phyloP scores from a whole-genome alignment of 2,888 invertebrate species.

The Troilus luridus region DNA sequence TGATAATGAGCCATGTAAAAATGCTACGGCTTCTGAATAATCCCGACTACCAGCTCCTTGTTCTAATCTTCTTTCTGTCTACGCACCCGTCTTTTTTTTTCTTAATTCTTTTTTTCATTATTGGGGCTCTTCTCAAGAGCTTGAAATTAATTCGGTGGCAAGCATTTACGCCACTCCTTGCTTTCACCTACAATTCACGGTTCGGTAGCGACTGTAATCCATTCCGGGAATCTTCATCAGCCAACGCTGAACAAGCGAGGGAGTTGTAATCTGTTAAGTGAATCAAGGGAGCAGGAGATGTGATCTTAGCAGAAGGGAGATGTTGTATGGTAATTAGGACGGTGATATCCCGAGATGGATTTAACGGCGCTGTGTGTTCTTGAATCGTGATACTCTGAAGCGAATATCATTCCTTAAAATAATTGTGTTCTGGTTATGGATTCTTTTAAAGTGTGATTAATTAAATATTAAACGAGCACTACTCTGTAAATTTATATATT shows the following conservation, averaged over 20 bases:
- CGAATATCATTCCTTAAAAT: too few relatives aligned
- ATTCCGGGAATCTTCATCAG: not conserved
- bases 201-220: not conserved
- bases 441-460: too few relatives aligned
- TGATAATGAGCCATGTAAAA: slow-evolving; percentile 43
- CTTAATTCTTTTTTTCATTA: not conserved
- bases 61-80: not conserved
- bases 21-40: not conserved
- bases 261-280: not conserved
- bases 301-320: not conserved
- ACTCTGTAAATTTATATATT: too few relatives aligned
- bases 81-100: not conserved
- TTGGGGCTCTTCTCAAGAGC: not conserved
- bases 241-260: not conserved
- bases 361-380: not conserved
- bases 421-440: too few relatives aligned
- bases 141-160: not conserved
- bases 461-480: too few relatives aligned
- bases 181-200: slow-evolving; percentile 31
- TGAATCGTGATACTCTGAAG: too few relatives aligned
- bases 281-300: not conserved
- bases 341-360: not conserved
- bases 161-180: not conserved
- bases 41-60: not conserved
- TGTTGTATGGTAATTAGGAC: not conserved